Evolutionary conservation across 2,888 invertebrate genomes (phyloP).

Genomic region (Apamea epomidion): DNA sequence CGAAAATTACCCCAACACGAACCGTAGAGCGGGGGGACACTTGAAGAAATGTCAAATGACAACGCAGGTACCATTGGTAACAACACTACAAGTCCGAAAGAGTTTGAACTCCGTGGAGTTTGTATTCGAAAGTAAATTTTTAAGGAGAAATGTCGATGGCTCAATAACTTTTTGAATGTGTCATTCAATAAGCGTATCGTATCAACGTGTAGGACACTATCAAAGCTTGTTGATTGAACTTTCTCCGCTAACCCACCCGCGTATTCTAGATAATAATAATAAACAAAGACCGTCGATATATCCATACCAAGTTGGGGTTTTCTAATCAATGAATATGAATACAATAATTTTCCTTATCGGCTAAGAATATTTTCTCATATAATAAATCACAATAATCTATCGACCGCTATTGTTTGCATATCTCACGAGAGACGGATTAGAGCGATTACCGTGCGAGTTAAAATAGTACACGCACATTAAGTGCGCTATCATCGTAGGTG

Average conservation of each 20-base stretch:
- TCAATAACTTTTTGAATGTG: conserved; percentile 9
- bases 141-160: conserved; percentile 34
- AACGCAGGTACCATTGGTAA: conserved; percentile 8
- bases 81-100: conserved; percentile 13
- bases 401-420: conserved; percentile 64
- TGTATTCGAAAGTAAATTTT: conserved; percentile 38
- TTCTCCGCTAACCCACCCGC: conserved; percentile 28
- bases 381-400: conserved; percentile 62
- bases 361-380: conserved; percentile 34
- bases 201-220: conserved; percentile 18
- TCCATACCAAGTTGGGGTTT: conserved; percentile 18
- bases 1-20: conserved; percentile 65
- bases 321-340: conserved; percentile 28
- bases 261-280: conserved; percentile 20
- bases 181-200: conserved; percentile 14
- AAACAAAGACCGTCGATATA: conserved; percentile 40
- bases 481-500: conserved; percentile 60
- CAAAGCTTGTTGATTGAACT: conserved; percentile 39
- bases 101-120: neutral
- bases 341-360: conserved; percentile 37
- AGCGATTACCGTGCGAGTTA: conserved; percentile 59
- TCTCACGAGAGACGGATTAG: conserved; percentile 66
- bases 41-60: conserved; percentile 62
- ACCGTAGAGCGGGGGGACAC: conserved; percentile 52
- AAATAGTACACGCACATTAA: conserved; percentile 56